Percentiles rank a stretch among this genome's conserved stretches.
Conservation (phyloP, 2,888 invertebrate genomes). For the Asteroscopus sphinx region DNA sequence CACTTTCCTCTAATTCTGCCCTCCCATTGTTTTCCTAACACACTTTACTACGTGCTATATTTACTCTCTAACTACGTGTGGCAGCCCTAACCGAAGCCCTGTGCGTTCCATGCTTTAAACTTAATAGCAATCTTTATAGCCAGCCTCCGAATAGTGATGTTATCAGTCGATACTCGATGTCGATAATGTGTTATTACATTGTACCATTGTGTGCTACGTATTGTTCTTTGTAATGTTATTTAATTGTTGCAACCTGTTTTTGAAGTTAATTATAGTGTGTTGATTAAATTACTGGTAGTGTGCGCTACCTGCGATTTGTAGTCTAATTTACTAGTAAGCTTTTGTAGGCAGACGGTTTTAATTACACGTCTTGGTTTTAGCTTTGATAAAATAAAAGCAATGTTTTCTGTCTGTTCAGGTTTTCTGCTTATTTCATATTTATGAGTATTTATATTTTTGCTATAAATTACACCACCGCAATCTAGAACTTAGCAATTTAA, state of each 20-base stretch:
- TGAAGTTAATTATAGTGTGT: constrained; percentile 33
- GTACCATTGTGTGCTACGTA: constrained; percentile 66
- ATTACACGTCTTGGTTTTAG: constrained; percentile 16
- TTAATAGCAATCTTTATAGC: constrained; percentile 89
- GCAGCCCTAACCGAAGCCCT: constrained; percentile 54
- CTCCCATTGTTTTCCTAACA: constrained; percentile 39
- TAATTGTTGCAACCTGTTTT: constrained; percentile 47
- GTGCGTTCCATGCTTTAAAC: constrained; percentile 79
- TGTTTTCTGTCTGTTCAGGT: neutral
- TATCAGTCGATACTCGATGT: constrained; percentile 76
- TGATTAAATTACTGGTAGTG: constrained; percentile 41
- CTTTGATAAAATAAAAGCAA: neutral
- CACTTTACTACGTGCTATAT: constrained; percentile 38
- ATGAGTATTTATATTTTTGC: constrained; percentile 17
- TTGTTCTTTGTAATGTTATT: constrained; percentile 56
- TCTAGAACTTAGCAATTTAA: constrained; percentile 40
- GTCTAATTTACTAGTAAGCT: constrained; percentile 13
- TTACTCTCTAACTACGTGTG: constrained; percentile 35
- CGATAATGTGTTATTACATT: constrained; percentile 76
- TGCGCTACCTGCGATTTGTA: constrained; percentile 26
- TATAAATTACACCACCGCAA: constrained; percentile 34
- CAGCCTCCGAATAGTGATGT: constrained; percentile 79
- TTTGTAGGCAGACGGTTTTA: constrained; percentile 6
- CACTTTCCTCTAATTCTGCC: constrained; percentile 15
- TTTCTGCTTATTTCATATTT: constrained; percentile 4